Conservation (phyloP, 1,140 invertebrate genomes). For the Drosophila serrata region DNA sequence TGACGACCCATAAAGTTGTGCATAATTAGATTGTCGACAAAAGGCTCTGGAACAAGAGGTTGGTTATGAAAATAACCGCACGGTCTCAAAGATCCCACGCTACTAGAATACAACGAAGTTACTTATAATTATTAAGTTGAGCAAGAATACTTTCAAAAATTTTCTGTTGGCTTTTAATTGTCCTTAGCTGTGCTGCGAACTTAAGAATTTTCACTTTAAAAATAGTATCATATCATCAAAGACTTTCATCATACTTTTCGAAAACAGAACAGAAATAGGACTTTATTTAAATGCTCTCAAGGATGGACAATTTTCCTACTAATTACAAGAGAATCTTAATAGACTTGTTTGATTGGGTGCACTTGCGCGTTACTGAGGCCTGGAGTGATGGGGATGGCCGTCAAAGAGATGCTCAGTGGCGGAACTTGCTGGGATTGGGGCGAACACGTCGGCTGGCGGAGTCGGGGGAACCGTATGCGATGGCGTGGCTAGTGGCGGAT, state of each 20-base stretch:
- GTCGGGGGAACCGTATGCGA: conserved; percentile 88
- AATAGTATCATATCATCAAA: too few relatives aligned
- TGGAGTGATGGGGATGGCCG: conserved; percentile 48
- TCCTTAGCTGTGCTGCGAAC: too few relatives aligned
- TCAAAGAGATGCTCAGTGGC: conserved; percentile 64
- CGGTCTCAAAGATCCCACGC: too few relatives aligned
- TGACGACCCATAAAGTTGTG: too few relatives aligned
- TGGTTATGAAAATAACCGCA: too few relatives aligned
- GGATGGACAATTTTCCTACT: conserved; percentile 71
- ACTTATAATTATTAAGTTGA: too few relatives aligned
- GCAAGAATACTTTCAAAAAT: too few relatives aligned
- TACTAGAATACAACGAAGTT: too few relatives aligned
- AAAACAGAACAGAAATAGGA: conserved; percentile 56
- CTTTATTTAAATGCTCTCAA: conserved; percentile 58
- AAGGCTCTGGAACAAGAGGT: too few relatives aligned
- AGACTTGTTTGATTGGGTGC: conserved; percentile 48
- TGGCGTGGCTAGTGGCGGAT: conserved; percentile 89
- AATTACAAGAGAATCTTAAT: conserved; percentile 57
- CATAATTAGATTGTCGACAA: too few relatives aligned
- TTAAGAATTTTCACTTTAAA: neutral
- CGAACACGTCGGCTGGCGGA: conserved; percentile 67
- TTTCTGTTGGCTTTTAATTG: too few relatives aligned
- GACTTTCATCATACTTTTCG: neutral
- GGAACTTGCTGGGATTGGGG: conserved; percentile 74
- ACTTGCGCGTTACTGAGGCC: conserved; percentile 26